Percentiles rank a stretch among this genome's conserved stretches.
Conservation (phyloP, 1,140 invertebrate species). For the Procambarus virginalis region DNA sequence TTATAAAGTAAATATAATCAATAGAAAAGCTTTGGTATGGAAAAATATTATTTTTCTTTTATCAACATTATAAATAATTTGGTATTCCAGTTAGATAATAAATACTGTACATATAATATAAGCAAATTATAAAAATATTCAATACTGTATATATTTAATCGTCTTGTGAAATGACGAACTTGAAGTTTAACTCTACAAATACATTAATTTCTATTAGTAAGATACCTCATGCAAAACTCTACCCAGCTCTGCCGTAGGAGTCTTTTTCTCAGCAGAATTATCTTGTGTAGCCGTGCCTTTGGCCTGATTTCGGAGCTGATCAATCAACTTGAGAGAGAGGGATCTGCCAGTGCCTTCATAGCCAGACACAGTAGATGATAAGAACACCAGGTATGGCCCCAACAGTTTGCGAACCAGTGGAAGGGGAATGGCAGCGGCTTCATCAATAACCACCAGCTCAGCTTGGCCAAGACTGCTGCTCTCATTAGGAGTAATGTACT, state of each 20-base stretch:
- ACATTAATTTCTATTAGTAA: background rate
- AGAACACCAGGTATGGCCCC: slow-evolving; percentile 94
- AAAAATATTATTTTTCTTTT: too few species aligned
- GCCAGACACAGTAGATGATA: slow-evolving; percentile 88
- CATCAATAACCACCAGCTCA: slow-evolving; percentile 97
- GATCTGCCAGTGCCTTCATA: slow-evolving; percentile 99
- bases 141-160: too few species aligned
- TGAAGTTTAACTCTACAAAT: background rate
- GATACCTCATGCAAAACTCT: slow-evolving; percentile 77
- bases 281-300: slow-evolving; percentile 64
- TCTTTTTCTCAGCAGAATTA: slow-evolving; percentile 63
- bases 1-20: background rate
- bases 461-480: slow-evolving; percentile 91
- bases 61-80: too few species aligned
- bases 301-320: slow-evolving; percentile 85
- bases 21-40: too few species aligned
- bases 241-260: slow-evolving; percentile 74
- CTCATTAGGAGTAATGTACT: slow-evolving; percentile 85
- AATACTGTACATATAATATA: too few species aligned
- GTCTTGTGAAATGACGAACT: too few species aligned
- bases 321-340: slow-evolving; percentile 94
- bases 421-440: slow-evolving; percentile 98
- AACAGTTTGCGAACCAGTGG: slow-evolving; percentile 93
- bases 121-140: too few species aligned
- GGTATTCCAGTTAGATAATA: too few species aligned